Conservation (phyloP, 2,888 invertebrate genomes). For the Dryocosmus kuriphilus region DNA sequence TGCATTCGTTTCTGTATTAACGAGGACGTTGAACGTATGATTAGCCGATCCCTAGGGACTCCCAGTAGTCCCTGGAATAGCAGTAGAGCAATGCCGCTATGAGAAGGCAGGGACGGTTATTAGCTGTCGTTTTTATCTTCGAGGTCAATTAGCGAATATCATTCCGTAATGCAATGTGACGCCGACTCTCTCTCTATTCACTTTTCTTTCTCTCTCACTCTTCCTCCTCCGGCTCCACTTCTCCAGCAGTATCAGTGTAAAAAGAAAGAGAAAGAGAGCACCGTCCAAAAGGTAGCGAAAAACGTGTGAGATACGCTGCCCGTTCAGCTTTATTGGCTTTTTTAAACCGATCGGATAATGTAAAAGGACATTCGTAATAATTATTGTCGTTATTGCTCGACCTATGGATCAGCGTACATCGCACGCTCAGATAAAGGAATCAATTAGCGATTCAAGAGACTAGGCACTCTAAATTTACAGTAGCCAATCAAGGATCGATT, state of each 20-base stretch:
- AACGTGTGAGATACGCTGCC: slow-evolving; percentile 49
- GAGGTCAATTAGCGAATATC: slow-evolving; percentile 77
- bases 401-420: slow-evolving; percentile 54
- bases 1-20: slow-evolving; percentile 42
- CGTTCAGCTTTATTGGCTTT: slow-evolving; percentile 64
- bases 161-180: slow-evolving; percentile 77
- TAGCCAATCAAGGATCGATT: slow-evolving; percentile 32
- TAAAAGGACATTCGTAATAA: slow-evolving; percentile 71
- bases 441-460: slow-evolving; percentile 47
- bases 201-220: slow-evolving; percentile 43
- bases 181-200: slow-evolving; percentile 59
- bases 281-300: slow-evolving; percentile 40
- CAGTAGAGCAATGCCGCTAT: slow-evolving; percentile 26
- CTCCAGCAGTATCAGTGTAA: slow-evolving; percentile 48
- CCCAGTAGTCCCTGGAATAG: slow-evolving; percentile 44
- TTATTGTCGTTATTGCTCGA: slow-evolving; percentile 63
- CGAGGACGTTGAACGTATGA: slow-evolving; percentile 69
- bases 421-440: slow-evolving; percentile 54
- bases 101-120: slow-evolving; percentile 69
- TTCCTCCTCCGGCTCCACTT: slow-evolving; percentile 45
- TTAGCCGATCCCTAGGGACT: slow-evolving; percentile 71
- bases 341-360: slow-evolving; percentile 68
- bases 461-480: slow-evolving; percentile 36
- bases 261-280: slow-evolving; percentile 42
- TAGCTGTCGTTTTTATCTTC: slow-evolving; percentile 76